phyloP scores from a whole-genome alignment of 2,797 vertebrate species.

The Atherinosoma microstoma region DNA sequence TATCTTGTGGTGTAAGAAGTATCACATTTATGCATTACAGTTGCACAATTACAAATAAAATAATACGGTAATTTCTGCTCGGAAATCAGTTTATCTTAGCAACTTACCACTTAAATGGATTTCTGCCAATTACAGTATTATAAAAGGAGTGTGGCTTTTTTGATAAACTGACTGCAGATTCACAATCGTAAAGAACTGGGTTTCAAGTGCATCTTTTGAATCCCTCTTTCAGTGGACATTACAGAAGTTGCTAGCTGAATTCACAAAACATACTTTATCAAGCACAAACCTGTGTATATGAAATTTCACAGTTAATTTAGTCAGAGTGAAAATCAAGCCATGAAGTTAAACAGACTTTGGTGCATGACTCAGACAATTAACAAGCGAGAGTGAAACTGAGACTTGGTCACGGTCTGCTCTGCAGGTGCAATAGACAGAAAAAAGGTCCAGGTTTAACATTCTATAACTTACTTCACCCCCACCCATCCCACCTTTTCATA shows the following conservation, averaged over 20 bases:
- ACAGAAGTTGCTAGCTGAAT: neutral
- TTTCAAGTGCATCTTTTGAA: no score
- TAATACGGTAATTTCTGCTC: neutral
- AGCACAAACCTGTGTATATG: neutral
- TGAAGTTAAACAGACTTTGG: neutral
- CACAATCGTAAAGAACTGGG: no score
- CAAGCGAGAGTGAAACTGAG: neutral
- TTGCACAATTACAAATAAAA: neutral
- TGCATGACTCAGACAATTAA: neutral
- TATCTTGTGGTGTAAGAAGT: neutral
- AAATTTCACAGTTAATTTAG: neutral
- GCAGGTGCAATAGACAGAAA: neutral
- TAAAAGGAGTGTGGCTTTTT: neutral
- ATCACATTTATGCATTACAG: neutral
- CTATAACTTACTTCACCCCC: neutral
- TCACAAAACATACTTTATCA: neutral
- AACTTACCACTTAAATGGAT: neutral
- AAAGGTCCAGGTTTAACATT: neutral
- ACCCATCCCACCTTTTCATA: no score
- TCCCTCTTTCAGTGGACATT: no score
- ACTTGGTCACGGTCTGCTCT: neutral
- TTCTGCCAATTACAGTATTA: neutral
- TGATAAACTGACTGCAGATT: neutral
- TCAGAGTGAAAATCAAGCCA: neutral
- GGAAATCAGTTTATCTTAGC: conserved; percentile 1